phyloP scores from a whole-genome alignment of 2,113 vertebrate species.

The Promerops cafer region DNA sequence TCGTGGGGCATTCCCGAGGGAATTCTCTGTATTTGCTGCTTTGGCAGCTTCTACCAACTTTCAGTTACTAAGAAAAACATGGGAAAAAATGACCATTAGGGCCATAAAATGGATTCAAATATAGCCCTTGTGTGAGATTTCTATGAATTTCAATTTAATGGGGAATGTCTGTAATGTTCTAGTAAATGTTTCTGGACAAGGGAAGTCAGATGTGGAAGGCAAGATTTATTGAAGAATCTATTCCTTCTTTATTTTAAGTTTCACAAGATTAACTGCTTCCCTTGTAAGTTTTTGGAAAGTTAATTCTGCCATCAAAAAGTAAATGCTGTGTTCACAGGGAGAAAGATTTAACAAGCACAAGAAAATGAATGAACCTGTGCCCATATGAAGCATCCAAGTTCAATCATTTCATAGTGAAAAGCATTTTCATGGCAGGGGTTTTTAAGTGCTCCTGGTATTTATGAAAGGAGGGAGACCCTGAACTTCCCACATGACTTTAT shows the following conservation, averaged over 20 bases:
- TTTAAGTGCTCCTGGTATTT: background rate
- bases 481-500: background rate
- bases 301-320: background rate
- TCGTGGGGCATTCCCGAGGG: background rate
- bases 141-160: conserved; percentile 39
- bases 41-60: conserved; percentile 45
- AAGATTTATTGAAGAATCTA: background rate
- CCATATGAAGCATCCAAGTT: background rate
- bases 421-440: background rate
- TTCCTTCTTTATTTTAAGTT: conserved; percentile 30
- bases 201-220: conserved; percentile 26
- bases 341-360: background rate
- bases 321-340: background rate
- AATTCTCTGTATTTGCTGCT: conserved; percentile 41
- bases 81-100: conserved; percentile 5
- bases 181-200: conserved; percentile 21
- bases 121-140: conserved; percentile 40
- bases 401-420: background rate
- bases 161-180: conserved; percentile 44
- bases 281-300: background rate
- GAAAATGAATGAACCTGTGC: background rate
- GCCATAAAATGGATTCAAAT: conserved; percentile 44
- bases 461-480: background rate
- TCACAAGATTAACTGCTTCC: conserved; percentile 11
- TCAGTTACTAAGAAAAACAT: conserved; percentile 54